Evolutionary conservation across 2,888 invertebrate genomes (phyloP), one percentile per base, ranked within the genome.

Genomic region (Steromphala cineraria): DNA sequence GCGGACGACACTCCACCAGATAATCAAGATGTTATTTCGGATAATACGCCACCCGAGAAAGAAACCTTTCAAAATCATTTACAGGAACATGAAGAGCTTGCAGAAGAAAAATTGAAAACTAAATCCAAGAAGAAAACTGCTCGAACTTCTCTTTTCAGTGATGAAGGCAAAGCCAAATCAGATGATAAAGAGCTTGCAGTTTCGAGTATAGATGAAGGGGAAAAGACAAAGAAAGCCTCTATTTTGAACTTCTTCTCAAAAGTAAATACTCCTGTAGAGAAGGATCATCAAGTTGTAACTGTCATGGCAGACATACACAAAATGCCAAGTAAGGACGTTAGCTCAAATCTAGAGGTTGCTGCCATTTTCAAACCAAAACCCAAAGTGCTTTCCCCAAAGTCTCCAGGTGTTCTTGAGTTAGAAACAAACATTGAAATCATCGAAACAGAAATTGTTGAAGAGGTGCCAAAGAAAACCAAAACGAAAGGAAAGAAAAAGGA

Each of bases 221-320:
- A 55, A 19, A 40, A 46, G 24, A 24, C 19, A 3, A 55, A 78
- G 36, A 55, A 31, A 19, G 19, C 74, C 21, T 52, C 28, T 21
- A 53, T 28, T 56, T 24, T 36, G 19, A 53, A 55, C 55, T 52
- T 56, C 24, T 52, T 75, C 28, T 13, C n/a, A n/a, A 28, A 67
- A 67, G 36, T 21, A 24, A 56, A 19, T 31, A 46, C 53, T 75
- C 40, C 10, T n/a, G 53, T 21, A 17, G 67, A 56, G 71, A 71
- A 71, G 67, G 53, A 19, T 24, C 28, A 55, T 13, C 76, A 53
- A 19, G 31, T 52, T 24, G 62, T 85, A 2, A 84, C 83, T 28
- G 76, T 84, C 4, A 82, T 75, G 36, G 87, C 82, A 53, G 82
- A 85, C 36, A 56, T 87, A 75, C 87, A 87, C 67, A 55, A 67